Conservation (phyloP, 2,113 vertebrate species). For the Indicator maculatus region DNA sequence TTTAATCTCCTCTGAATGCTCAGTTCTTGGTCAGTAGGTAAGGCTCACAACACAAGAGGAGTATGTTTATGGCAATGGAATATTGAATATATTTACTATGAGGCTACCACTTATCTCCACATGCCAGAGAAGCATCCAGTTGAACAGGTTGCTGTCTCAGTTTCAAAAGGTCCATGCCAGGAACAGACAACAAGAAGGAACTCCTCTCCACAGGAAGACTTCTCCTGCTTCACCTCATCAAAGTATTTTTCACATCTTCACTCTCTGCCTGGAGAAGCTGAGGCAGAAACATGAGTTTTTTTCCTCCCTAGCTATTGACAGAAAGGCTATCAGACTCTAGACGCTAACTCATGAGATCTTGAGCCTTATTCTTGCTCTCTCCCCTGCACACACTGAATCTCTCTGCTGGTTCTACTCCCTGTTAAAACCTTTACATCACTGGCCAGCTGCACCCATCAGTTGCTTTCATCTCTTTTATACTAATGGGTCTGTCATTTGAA, state of each 20-base stretch:
- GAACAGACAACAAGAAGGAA: not conserved
- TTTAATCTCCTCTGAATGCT: not conserved
- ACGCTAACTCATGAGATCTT: not conserved
- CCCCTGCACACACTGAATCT: not conserved
- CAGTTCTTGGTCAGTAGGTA: not conserved
- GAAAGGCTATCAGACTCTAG: not conserved
- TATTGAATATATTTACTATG: not conserved
- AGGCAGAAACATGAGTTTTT: fast-evolving
- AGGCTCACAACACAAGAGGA: not conserved
- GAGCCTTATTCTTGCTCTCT: not conserved
- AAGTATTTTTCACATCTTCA: not conserved
- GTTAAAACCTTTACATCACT: not conserved
- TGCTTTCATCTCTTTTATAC: not conserved
- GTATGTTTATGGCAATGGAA: not conserved
- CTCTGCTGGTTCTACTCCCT: not conserved
- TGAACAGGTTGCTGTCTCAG: not conserved
- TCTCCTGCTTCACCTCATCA: not conserved
- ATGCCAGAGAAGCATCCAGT: not conserved
- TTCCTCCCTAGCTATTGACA: not conserved
- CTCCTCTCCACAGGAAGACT: not conserved
- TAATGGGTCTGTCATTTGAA: not conserved
- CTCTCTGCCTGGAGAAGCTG: not conserved
- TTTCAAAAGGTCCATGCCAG: not conserved
- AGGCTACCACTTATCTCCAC: not conserved
- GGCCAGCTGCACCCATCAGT: not conserved